Percentiles rank a stretch among this genome's conserved stretches.
These are phyloP conservation scores for Callyntrura sp. DNA, from an alignment of 2,888 invertebrate genomes.

Conservation along the genomic window DNA sequence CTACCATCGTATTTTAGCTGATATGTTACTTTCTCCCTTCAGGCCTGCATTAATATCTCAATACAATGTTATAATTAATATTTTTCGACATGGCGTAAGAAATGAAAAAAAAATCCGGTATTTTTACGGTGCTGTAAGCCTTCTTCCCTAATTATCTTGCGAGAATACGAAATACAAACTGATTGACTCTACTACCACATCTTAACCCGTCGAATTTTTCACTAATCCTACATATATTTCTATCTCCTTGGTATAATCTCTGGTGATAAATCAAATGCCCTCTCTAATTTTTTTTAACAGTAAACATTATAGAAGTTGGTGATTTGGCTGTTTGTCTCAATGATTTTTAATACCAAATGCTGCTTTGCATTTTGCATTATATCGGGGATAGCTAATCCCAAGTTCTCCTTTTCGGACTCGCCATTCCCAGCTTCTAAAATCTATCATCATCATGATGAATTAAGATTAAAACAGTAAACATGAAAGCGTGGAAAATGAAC, in stretches of 20 bases:
- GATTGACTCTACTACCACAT: not conserved
- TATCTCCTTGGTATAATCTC: slow-evolving; percentile 37
- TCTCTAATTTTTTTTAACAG: not conserved
- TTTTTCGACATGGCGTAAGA: slow-evolving; percentile 50
- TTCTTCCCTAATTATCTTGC: slow-evolving; percentile 48
- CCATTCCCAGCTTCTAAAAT: no score
- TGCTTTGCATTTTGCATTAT: no score
- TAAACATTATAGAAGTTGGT: not conserved
- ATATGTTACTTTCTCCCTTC: slow-evolving; percentile 37
- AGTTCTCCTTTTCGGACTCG: no score
- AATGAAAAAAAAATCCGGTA: slow-evolving; percentile 61
- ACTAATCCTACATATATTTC: slow-evolving; percentile 13
- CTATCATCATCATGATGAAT: no score
- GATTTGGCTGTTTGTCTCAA: not conserved
- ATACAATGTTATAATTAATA: slow-evolving; percentile 63
- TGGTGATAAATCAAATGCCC: slow-evolving; percentile 48
- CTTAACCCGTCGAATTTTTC: slow-evolving; percentile 14
- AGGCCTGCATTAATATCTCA: slow-evolving; percentile 10
- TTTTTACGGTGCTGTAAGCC: slow-evolving; percentile 67
- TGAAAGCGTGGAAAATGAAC: no score
- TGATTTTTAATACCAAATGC: no score
- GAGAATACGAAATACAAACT: not conserved
- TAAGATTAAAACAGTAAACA: no score
- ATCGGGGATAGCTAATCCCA: no score
- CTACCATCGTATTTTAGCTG: not conserved